Conservation (phyloP, 2,113 vertebrate species). For the Narcine bancroftii region DNA sequence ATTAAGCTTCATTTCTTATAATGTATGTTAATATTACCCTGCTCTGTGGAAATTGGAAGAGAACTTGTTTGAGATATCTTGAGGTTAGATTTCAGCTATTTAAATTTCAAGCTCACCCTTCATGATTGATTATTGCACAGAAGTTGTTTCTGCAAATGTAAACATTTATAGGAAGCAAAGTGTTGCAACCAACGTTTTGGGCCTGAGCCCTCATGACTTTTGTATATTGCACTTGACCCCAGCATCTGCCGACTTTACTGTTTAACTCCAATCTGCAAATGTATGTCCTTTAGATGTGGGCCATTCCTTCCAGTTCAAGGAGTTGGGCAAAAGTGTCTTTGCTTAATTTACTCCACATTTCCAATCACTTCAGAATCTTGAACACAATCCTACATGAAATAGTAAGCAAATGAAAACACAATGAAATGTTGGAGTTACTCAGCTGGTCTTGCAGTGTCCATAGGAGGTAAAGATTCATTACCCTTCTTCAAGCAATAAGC, state of each 20-base stretch:
- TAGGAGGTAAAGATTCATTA: too few species aligned
- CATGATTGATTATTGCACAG: too few species aligned
- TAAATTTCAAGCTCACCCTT: not conserved
- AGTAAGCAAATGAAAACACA: not conserved
- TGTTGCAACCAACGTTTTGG: too few species aligned
- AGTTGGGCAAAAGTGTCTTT: not conserved
- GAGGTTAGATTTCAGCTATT: not conserved
- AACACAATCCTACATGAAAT: not conserved
- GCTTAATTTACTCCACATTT: not conserved
- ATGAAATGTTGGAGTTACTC: too few species aligned
- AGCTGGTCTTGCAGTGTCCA: too few species aligned
- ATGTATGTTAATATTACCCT: too few species aligned
- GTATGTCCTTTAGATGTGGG: not conserved
- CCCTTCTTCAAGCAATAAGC: too few species aligned
- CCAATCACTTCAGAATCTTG: not conserved
- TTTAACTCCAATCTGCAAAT: not conserved
- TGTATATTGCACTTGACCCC: too few species aligned
- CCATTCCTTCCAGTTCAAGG: not conserved
- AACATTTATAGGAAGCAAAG: too few species aligned
- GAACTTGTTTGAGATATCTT: not conserved
- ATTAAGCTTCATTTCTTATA: too few species aligned
- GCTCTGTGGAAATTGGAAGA: not conserved
- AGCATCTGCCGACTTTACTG: too few species aligned
- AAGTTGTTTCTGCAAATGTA: not conserved
- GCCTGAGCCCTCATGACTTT: too few species aligned